Evolutionary conservation across 2,888 invertebrate species (phyloP), one percentile per base, ranked within the genome.

Genomic region (Volucella bombylans): DNA sequence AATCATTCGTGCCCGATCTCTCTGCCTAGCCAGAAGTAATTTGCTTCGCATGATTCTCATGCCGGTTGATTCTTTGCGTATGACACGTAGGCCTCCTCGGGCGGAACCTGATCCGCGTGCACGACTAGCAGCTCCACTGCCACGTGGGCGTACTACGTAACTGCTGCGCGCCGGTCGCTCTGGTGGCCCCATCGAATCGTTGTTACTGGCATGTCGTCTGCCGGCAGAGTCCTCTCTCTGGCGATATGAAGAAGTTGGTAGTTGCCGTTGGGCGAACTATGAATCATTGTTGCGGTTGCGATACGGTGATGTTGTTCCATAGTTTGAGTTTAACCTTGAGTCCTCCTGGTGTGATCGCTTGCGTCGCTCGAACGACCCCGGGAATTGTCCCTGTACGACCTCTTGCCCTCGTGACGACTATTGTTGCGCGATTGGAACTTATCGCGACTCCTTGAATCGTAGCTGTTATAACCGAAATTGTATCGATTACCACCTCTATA

Each of bases 301-400:
- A 88, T 91, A 91, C 88, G 90, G 90, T 89, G 91, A 91, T 88
- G 90, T 90, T 88, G 89, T 89, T 87, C 90, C 88, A 88, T 89
- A 90, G 88, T 89, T 90, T 74, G 87, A 87, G 74, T 81, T 87
- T 67, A 87, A 72, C 86, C 88, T 88, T 86, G 88, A 88, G 78
- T 89, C 88, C 87, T 89, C n/a, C n/a, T n/a, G n/a, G 87, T 87
- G 86, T 88, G 72, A 82, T n/a, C n/a, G n/a, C n/a, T n/a, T n/a
- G n/a, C n/a, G n/a, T n/a, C n/a, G n/a, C n/a, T n/a, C n/a, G n/a
- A n/a, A n/a, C n/a, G n/a, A n/a, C n/a, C n/a, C n/a, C n/a, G n/a
- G n/a, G n/a, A n/a, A n/a, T n/a, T n/a, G n/a, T n/a, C n/a, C n/a
- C n/a, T n/a, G n/a, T n/a, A n/a, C n/a, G n/a, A n/a, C n/a, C n/a